A percentile compares a stretch with the other conserved stretches of the same genome.
phyloP scores from a whole-genome alignment of 2,888 invertebrate genomes.

The Limnephilus rhombicus region DNA sequence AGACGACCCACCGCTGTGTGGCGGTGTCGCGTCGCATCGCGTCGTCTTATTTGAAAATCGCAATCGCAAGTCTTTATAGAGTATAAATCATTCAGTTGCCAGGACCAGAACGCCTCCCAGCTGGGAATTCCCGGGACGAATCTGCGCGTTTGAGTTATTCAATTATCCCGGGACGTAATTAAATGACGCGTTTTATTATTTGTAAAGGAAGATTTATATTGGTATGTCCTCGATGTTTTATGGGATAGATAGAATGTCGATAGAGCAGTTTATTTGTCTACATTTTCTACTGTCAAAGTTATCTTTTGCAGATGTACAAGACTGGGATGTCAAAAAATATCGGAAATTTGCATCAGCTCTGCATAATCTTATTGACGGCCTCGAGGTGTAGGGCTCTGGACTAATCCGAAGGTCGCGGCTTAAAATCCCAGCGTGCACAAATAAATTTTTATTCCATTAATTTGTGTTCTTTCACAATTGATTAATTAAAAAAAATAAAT shows the following conservation, averaged over 20 bases:
- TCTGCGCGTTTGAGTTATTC: conserved; percentile 45
- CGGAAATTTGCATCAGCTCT: too few species aligned
- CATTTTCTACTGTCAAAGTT: not conserved
- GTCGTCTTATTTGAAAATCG: conserved; percentile 51
- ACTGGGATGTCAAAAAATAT: too few species aligned
- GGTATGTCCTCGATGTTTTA: not conserved
- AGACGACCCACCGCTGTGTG: conserved; percentile 29
- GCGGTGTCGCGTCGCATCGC: conserved; percentile 37
- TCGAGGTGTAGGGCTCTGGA: too few species aligned
- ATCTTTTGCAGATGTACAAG: too few species aligned
- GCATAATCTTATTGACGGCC: too few species aligned
- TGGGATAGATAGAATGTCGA: not conserved
- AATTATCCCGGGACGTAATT: conserved; percentile 47
- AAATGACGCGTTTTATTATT: conserved; percentile 33
- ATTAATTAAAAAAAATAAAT: too few species aligned
- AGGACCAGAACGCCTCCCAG: not conserved
- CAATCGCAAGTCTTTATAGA: not conserved
- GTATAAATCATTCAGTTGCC: conserved; percentile 42
- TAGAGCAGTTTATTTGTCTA: not conserved
- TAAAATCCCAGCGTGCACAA: too few species aligned
- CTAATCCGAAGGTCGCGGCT: too few species aligned
- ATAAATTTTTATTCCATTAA: too few species aligned
- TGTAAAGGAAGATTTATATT: not conserved
- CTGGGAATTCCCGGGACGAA: conserved; percentile 20
- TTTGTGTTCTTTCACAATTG: too few species aligned